Conservation (phyloP, 2,888 invertebrate genomes). For the Drosophila leonis region DNA sequence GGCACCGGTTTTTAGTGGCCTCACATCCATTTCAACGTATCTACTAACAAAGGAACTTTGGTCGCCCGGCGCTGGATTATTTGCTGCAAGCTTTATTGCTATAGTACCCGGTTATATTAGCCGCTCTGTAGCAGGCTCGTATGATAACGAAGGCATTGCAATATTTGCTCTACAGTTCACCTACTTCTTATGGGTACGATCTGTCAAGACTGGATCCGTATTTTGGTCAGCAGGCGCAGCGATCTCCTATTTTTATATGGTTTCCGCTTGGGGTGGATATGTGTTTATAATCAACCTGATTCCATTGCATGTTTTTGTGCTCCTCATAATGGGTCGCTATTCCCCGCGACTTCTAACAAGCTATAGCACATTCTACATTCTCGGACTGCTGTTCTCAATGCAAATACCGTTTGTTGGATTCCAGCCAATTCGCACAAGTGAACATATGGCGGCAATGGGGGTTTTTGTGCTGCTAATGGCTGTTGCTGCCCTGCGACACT, state of each 20-base stretch:
- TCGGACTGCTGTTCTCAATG: slow-evolving; percentile 98
- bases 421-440: slow-evolving; percentile 99
- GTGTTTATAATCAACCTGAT: slow-evolving; percentile 99
- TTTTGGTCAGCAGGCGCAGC: slow-evolving; percentile 98
- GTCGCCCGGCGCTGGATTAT: slow-evolving; percentile 97
- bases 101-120: slow-evolving; percentile 99
- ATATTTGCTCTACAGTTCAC: slow-evolving; percentile 99
- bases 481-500: slow-evolving; percentile 93
- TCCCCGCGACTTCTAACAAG: slow-evolving; percentile 96
- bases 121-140: slow-evolving; percentile 99
- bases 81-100: slow-evolving; percentile 99
- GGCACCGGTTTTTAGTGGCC: slow-evolving; percentile 98
- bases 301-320: slow-evolving; percentile 97
- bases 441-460: slow-evolving; percentile 99
- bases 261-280: slow-evolving; percentile 99
- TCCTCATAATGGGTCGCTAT: slow-evolving; percentile 97
- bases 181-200: slow-evolving; percentile 98
- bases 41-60: slow-evolving; percentile 98
- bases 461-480: slow-evolving; percentile 98
- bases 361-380: slow-evolving; percentile 98
- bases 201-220: slow-evolving; percentile 98
- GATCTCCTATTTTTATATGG: slow-evolving; percentile 99
- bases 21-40: slow-evolving; percentile 99
- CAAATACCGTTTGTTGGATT: slow-evolving; percentile 98
- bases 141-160: slow-evolving; percentile 99